These are phyloP conservation scores for Oikopleura dioica DNA, from an alignment of 23 tunicate species.

Conservation along the genomic window DNA sequence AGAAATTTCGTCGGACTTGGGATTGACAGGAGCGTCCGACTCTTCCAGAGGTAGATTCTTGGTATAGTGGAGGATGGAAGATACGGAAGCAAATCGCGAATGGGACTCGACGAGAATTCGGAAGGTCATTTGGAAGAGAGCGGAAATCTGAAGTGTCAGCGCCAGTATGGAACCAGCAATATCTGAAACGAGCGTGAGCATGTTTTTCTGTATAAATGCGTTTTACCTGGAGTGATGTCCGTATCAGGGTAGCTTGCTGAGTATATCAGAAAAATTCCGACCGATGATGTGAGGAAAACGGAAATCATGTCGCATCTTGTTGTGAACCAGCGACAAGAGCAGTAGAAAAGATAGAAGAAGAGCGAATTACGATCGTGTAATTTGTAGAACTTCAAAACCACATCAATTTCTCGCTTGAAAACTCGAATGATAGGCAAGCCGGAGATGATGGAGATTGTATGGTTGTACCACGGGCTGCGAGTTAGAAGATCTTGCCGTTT, in stretches of 20 bases:
- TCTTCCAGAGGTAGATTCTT: background rate
- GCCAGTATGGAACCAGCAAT: background rate
- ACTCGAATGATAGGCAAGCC: background rate
- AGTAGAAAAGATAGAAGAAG: background rate
- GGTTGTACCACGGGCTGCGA: background rate
- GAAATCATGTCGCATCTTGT: background rate
- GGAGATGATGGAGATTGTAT: background rate
- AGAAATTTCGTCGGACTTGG: background rate
- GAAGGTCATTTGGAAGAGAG: background rate
- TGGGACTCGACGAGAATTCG: background rate
- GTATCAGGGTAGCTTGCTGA: no score
- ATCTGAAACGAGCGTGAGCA: background rate
- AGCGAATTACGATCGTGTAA: background rate
- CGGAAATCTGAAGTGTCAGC: background rate
- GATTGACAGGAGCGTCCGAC: background rate
- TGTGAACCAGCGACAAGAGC: background rate
- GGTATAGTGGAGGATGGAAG: background rate
- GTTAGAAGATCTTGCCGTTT: background rate
- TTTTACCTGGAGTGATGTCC: background rate
- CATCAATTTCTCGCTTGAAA: background rate
- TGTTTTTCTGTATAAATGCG: background rate
- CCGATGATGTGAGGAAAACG: background rate
- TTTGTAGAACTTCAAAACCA: background rate
- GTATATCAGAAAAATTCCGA: no score
- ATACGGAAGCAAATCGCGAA: background rate